Conservation (phyloP, 2,797 vertebrate species). For the Alfaro cultratus region DNA sequence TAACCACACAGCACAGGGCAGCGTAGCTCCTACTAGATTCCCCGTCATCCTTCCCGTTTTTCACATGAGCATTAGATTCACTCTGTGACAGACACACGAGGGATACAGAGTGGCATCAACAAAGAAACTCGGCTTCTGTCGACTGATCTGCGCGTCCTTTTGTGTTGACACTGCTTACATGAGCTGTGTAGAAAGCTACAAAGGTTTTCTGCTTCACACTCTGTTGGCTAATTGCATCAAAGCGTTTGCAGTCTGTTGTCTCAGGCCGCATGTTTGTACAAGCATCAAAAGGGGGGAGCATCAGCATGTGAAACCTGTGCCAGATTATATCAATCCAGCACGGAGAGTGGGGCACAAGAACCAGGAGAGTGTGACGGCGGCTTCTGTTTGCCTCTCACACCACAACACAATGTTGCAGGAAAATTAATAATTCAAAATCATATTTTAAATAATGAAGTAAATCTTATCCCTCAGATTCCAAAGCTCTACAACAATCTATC, state of each 20-base stretch:
- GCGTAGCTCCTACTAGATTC: constrained; percentile 42
- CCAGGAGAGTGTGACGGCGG: constrained; percentile 51
- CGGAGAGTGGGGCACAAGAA: constrained; percentile 39
- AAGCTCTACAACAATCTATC: neutral
- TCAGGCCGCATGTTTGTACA: constrained; percentile 64
- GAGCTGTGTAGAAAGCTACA: constrained; percentile 68
- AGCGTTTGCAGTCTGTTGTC: constrained; percentile 68
- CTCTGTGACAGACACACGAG: constrained; percentile 54
- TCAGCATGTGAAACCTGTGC: constrained; percentile 51
- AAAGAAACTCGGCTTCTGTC: constrained; percentile 56
- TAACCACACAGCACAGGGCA: constrained; percentile 43
- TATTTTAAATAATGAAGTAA: constrained; percentile 32
- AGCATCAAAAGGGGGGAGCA: constrained; percentile 67
- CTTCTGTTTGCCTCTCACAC: constrained; percentile 53
- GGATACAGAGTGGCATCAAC: constrained; percentile 58
- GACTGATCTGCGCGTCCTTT: constrained; percentile 65
- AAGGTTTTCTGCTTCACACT: constrained; percentile 78
- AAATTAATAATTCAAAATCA: constrained; percentile 34
- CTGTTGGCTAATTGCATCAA: constrained; percentile 80
- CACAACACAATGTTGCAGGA: constrained; percentile 48
- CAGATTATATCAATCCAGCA: constrained; percentile 65
- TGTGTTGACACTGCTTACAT: constrained; percentile 64
- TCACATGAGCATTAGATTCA: constrained; percentile 35
- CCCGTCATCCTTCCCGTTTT: constrained; percentile 40
- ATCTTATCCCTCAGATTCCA: constrained; percentile 15